phyloP scores from a whole-genome alignment of 2,113 vertebrate genomes.

The Nothobranchius furzeri region DNA sequence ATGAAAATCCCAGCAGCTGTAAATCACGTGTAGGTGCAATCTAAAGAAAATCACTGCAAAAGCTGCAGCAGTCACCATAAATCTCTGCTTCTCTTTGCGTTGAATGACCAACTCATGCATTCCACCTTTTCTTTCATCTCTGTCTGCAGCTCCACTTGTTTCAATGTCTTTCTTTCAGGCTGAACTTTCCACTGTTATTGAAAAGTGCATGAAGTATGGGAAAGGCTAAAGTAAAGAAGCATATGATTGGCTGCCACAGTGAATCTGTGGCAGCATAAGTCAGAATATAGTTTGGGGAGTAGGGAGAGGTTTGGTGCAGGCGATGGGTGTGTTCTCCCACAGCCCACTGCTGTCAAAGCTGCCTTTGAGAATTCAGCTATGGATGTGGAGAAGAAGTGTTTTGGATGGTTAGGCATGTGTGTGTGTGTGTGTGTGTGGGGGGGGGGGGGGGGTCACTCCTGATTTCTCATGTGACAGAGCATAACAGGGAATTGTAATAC shows the following conservation, averaged over 20 bases:
- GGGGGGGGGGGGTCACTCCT: slow-evolving; percentile 43
- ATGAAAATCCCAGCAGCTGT: slow-evolving; percentile 22
- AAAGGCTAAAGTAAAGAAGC: slow-evolving; percentile 41
- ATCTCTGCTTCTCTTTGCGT: slow-evolving; percentile 3
- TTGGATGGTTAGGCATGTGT: background rate
- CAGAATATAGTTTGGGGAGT: slow-evolving; percentile 36
- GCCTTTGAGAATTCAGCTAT: slow-evolving; percentile 28
- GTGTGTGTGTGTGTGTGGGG: background rate
- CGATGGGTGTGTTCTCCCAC: slow-evolving; percentile 16
- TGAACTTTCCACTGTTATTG: slow-evolving; percentile 26
- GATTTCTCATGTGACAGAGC: slow-evolving; percentile 66
- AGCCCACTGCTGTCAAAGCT: slow-evolving; percentile 38
- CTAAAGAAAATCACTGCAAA: slow-evolving; percentile 16
- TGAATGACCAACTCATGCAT: slow-evolving; percentile 19
- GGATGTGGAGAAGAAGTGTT: slow-evolving; percentile 4
- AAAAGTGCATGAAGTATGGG: slow-evolving; percentile 45
- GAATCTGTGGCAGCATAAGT: slow-evolving; percentile 36
- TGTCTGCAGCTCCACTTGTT: slow-evolving; percentile 32
- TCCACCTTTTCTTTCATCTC: slow-evolving; percentile 50
- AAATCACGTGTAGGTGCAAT: slow-evolving; percentile 1
- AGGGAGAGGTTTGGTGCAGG: slow-evolving; percentile 17
- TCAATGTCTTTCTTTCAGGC: slow-evolving; percentile 19
- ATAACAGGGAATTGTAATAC: slow-evolving; percentile 75
- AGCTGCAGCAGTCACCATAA: slow-evolving; percentile 1
- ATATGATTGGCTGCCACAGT: slow-evolving; percentile 50